Evolutionary conservation across 2,888 invertebrate species (phyloP).

Genomic region (Venusia cambrica): DNA sequence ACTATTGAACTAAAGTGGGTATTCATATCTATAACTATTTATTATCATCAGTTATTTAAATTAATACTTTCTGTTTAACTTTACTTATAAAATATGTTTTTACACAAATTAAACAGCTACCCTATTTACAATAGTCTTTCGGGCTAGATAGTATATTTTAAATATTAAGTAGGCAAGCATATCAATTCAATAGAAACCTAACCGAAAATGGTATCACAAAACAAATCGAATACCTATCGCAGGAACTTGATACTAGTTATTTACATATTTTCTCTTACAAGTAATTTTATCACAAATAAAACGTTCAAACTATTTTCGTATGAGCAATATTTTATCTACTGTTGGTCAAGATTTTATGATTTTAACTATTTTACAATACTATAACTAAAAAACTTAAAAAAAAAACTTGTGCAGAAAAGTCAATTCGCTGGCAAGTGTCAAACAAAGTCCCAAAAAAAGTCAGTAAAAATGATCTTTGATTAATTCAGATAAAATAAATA

Average conservation of each 20-base stretch:
- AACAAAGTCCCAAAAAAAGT: conserved; percentile 6
- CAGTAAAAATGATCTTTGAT: neutral
- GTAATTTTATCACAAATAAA: conserved; percentile 65
- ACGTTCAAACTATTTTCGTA: conserved; percentile 64
- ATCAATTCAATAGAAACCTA: conserved; percentile 42
- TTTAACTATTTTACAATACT: conserved; percentile 32
- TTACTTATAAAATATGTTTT: conserved; percentile 59
- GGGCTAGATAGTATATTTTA: conserved; percentile 53
- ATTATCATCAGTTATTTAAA: conserved; percentile 65
- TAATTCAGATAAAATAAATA: conserved; percentile 17
- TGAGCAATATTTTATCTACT: conserved; percentile 72
- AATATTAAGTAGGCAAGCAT: conserved; percentile 68
- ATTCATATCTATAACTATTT: conserved; percentile 58
- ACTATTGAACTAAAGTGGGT: conserved; percentile 1
- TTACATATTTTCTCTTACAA: conserved; percentile 49
- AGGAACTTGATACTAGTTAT: conserved; percentile 62
- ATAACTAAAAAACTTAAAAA: conserved; percentile 6
- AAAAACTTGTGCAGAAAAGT: conserved; percentile 5
- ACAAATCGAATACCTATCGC: conserved; percentile 36
- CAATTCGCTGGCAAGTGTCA: conserved; percentile 7
- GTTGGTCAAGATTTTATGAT: conserved; percentile 64
- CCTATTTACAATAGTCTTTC: conserved; percentile 74
- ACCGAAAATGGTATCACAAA: conserved; percentile 40
- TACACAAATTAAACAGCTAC: conserved; percentile 61
- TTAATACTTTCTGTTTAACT: conserved; percentile 65